Percentiles rank a stretch among this genome's conserved stretches.
Evolutionary conservation across 2,113 vertebrate species (phyloP).

Genomic region (Eretmochelys imbricata): DNA sequence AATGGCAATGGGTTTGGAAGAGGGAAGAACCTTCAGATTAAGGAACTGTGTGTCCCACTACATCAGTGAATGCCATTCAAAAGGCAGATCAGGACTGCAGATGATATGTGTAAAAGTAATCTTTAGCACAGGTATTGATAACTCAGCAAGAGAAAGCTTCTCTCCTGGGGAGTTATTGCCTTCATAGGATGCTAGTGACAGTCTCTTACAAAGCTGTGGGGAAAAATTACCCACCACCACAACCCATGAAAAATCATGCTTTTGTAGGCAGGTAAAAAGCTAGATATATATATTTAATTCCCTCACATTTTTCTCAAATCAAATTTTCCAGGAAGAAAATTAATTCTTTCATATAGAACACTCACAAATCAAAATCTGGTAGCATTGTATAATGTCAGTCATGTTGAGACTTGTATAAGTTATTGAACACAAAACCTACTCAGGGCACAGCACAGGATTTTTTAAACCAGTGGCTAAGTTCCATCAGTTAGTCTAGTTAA

Average conservation of each 20-base stretch:
- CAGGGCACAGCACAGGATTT: not conserved
- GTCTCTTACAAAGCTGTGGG: not conserved
- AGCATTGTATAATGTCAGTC: accelerated
- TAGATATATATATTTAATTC: accelerated
- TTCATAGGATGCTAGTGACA: not conserved
- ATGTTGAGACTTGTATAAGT: not conserved
- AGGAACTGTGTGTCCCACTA: not conserved
- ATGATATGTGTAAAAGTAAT: not conserved
- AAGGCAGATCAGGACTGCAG: not conserved
- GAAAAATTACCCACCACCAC: accelerated
- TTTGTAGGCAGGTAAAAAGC: accelerated
- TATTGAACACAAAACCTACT: not conserved
- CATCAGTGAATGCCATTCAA: not conserved
- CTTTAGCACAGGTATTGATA: not conserved
- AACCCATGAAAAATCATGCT: not conserved
- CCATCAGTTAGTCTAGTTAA: not conserved
- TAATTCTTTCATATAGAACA: not conserved
- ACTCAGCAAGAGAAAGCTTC: not conserved
- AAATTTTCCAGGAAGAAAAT: not conserved
- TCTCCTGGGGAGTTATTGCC: not conserved
- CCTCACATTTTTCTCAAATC: not conserved
- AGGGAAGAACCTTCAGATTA: not conserved
- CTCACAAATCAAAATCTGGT: not conserved
- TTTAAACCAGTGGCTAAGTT: not conserved
- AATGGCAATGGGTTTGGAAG: not conserved